These are phyloP conservation scores for Micropterix aruncella DNA, from an alignment of 2,888 invertebrate species.

Conservation along the genomic window DNA sequence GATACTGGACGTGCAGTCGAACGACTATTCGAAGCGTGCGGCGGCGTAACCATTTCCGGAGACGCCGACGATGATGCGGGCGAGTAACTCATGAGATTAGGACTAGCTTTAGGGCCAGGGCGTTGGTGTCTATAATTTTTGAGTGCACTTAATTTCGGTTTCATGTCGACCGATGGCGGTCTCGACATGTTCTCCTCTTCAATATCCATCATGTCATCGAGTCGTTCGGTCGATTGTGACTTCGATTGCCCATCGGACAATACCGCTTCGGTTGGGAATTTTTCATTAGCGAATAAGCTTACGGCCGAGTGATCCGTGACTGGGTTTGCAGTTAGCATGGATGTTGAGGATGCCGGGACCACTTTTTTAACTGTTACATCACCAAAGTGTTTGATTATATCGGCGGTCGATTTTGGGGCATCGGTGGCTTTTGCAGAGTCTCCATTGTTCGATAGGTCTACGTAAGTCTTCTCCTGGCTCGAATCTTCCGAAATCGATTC, in stretches of 20 bases:
- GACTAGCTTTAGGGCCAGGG: slow-evolving; percentile 7
- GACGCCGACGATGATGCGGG: slow-evolving; percentile 15
- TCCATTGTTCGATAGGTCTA: slow-evolving; percentile 9
- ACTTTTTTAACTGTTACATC: slow-evolving; percentile 4
- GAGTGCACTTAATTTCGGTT: slow-evolving; percentile 29
- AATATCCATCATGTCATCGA: slow-evolving; percentile 11
- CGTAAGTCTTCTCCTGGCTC: slow-evolving; percentile 12
- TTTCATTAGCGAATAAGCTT: slow-evolving; percentile 31
- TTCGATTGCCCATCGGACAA: slow-evolving; percentile 9
- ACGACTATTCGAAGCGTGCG: slow-evolving; percentile 14
- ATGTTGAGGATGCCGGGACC: background rate
- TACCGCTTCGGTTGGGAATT: slow-evolving; percentile 13
- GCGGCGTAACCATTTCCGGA: slow-evolving; percentile 15
- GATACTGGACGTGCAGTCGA: slow-evolving; percentile 3
- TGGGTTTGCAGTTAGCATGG: slow-evolving; percentile 11
- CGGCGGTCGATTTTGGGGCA: slow-evolving; percentile 12
- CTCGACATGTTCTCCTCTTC: slow-evolving; percentile 13
- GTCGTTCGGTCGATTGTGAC: slow-evolving; percentile 9
- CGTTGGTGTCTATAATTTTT: slow-evolving; percentile 38
- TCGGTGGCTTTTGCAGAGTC: slow-evolving; percentile 4
- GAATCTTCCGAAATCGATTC: slow-evolving; percentile 8
- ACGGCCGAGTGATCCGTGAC: slow-evolving; percentile 16
- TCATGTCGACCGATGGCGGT: slow-evolving; percentile 17
- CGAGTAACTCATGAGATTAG: slow-evolving; percentile 6
- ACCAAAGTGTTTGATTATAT: slow-evolving; percentile 10